These are phyloP conservation scores for Drosophila testacea DNA, from an alignment of 2,888 invertebrate genomes.

Conservation along the genomic window DNA sequence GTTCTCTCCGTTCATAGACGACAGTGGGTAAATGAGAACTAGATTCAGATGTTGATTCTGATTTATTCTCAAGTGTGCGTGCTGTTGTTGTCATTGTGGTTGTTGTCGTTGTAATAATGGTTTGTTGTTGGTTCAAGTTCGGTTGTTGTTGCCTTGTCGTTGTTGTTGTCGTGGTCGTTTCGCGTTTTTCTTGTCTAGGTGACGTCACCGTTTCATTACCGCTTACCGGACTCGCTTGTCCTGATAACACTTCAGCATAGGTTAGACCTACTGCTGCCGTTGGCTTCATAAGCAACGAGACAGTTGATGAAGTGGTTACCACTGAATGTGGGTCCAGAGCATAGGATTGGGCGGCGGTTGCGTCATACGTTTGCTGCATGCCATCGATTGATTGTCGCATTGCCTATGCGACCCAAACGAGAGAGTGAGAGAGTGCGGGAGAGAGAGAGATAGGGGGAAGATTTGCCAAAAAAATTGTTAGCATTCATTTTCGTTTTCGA, in stretches of 20 bases:
- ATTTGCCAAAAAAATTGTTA: conserved; percentile 85
- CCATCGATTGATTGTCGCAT: conserved; percentile 88
- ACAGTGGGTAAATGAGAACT: conserved; percentile 39
- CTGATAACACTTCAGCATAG: conserved; percentile 91
- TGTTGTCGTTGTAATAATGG: conserved; percentile 42
- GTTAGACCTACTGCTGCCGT: conserved; percentile 85
- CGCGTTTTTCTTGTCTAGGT: conserved; percentile 42
- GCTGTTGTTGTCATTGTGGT: conserved; percentile 47
- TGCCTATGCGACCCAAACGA: conserved; percentile 81
- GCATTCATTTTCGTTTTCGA: conserved; percentile 75
- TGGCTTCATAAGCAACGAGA: conserved; percentile 86
- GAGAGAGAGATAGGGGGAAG: conserved; percentile 82
- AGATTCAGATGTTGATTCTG: conserved; percentile 31
- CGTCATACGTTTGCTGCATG: conserved; percentile 90
- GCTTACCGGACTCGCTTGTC: conserved; percentile 85
- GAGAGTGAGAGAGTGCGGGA: conserved; percentile 48
- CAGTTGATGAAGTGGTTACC: conserved; percentile 86
- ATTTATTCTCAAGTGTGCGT: conserved; percentile 50
- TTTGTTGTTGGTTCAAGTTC: conserved; percentile 34
- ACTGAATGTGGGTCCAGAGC: conserved; percentile 90
- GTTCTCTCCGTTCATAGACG: conserved; percentile 40
- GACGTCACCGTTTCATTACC: conserved; percentile 66
- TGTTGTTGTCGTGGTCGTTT: conserved; percentile 37
- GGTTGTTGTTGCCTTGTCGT: conserved; percentile 45
- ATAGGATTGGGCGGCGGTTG: conserved; percentile 90